Conservation (phyloP, 2,888 invertebrate genomes). For the Microctonus aethiopoides region DNA sequence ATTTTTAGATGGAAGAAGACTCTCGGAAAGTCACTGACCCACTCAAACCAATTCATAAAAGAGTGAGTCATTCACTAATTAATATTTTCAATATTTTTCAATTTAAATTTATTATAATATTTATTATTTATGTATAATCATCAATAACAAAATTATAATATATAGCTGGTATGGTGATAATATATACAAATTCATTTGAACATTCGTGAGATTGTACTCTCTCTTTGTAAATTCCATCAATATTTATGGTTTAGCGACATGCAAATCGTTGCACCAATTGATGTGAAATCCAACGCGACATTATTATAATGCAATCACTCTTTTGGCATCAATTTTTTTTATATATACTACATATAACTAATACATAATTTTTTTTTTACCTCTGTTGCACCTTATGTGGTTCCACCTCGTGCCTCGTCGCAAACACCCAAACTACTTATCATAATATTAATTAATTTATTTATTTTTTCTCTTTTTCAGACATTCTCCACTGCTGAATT, state of each 20-base stretch:
- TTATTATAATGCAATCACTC: conserved; percentile 10
- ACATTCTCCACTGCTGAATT: conserved; percentile 57
- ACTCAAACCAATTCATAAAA: conserved; percentile 50
- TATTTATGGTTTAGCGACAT: conserved; percentile 29
- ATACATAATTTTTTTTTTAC: too few relatives aligned
- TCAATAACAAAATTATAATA: not conserved
- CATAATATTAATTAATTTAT: conserved; percentile 2
- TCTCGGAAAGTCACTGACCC: conserved; percentile 1
- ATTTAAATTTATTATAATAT: not conserved
- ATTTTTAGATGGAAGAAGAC: not conserved
- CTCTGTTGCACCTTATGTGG: conserved; percentile 14
- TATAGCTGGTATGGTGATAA: not conserved
- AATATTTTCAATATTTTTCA: not conserved
- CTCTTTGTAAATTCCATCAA: conserved; percentile 26
- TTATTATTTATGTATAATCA: not conserved
- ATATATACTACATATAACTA: conserved; percentile 8
- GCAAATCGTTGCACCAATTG: conserved; percentile 17
- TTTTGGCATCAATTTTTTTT: conserved; percentile 17
- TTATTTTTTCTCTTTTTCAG: conserved; percentile 49
- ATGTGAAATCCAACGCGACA: not conserved
- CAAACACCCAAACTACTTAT: not conserved
- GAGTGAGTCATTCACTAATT: conserved; percentile 46
- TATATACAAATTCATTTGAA: conserved; percentile 1
- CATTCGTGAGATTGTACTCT: conserved; percentile 21
- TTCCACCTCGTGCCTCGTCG: conserved; percentile 34